Evolutionary conservation across 2,113 vertebrate species (phyloP).

Genomic region (Grammomys surdaster): DNA sequence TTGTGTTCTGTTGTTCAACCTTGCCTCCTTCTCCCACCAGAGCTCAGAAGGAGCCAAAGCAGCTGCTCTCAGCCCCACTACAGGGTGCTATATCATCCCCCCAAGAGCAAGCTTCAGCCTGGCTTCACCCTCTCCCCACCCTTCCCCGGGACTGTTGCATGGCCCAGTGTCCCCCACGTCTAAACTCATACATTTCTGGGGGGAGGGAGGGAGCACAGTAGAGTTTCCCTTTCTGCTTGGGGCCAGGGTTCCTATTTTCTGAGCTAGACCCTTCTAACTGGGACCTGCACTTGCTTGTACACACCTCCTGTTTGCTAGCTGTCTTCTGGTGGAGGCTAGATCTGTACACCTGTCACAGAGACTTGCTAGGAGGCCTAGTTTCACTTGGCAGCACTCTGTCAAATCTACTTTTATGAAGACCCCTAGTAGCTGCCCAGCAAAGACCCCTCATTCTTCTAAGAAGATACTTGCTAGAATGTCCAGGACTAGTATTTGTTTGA

Average conservation of each 20-base stretch:
- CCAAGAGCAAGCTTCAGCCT: background rate
- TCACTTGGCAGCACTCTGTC: background rate
- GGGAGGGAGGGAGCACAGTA: no score
- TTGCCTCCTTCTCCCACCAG: background rate
- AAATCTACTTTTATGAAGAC: background rate
- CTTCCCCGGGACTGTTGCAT: background rate
- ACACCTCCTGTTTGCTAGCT: background rate
- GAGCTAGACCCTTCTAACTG: background rate
- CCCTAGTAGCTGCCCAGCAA: background rate
- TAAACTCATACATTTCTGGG: background rate
- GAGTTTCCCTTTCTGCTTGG: background rate
- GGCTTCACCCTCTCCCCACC: background rate
- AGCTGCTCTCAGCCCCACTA: background rate
- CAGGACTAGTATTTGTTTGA: background rate
- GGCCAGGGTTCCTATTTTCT: background rate
- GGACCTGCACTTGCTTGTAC: fast-evolving
- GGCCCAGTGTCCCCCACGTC: background rate
- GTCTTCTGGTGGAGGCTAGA: background rate
- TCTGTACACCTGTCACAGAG: background rate
- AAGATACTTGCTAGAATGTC: background rate
- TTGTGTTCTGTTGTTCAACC: background rate
- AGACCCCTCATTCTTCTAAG: background rate
- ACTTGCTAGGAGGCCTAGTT: background rate
- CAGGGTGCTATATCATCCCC: background rate
- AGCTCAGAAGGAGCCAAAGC: background rate